Conservation (phyloP, 2,888 invertebrate species). For the Taphrorychus bicolor region DNA sequence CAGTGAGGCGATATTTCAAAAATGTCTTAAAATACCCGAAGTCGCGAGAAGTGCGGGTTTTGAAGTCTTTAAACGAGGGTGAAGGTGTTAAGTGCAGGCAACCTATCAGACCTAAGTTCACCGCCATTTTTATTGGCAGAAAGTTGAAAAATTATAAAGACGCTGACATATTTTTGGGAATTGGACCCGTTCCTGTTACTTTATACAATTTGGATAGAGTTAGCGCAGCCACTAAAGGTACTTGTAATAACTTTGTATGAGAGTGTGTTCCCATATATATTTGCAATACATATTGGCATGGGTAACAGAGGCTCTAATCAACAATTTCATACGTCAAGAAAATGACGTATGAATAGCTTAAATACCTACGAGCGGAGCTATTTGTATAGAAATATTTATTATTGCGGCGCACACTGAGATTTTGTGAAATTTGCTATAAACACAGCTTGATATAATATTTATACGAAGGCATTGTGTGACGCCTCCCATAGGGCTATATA, state of each 20-base stretch:
- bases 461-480: slow-evolving; percentile 31
- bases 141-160: slow-evolving; percentile 49
- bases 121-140: slow-evolving; percentile 57
- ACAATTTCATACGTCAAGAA: too few relatives aligned
- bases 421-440: slow-evolving; percentile 48
- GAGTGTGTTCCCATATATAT: not conserved
- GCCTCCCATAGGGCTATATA: slow-evolving; percentile 30
- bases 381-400: slow-evolving; percentile 30
- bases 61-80: slow-evolving; percentile 54
- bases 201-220: slow-evolving; percentile 59
- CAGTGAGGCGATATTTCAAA: slow-evolving; percentile 57
- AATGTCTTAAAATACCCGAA: slow-evolving; percentile 49
- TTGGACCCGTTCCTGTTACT: slow-evolving; percentile 59
- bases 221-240: slow-evolving; percentile 59
- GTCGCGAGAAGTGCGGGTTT: slow-evolving; percentile 53
- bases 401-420: slow-evolving; percentile 41
- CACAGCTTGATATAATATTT: slow-evolving; percentile 48
- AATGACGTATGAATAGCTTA: slow-evolving; percentile 1
- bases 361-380: slow-evolving; percentile 13
- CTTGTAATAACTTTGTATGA: slow-evolving; percentile 14
- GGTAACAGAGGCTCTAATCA: not conserved
- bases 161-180: slow-evolving; percentile 54
- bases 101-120: slow-evolving; percentile 56
- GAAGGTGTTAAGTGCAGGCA: slow-evolving; percentile 57
- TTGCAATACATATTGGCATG: slow-evolving; percentile 1